phyloP scores from a whole-genome alignment of 1,140 invertebrate species.

The Calephelis nemesis region DNA sequence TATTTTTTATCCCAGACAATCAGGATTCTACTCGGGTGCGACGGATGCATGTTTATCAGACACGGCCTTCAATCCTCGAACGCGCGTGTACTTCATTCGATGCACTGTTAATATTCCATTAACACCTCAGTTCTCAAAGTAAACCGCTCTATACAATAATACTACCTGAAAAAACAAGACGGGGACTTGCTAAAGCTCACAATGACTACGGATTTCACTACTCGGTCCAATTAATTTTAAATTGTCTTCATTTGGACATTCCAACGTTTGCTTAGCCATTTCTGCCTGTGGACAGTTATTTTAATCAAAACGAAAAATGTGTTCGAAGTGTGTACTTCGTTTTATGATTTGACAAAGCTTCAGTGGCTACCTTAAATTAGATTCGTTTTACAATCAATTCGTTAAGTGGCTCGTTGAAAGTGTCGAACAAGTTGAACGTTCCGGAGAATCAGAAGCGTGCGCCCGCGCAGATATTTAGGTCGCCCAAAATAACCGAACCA shows the following conservation, averaged over 20 bases:
- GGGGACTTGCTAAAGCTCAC: too few relatives aligned
- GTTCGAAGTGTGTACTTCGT: neutral
- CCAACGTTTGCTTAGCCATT: too few relatives aligned
- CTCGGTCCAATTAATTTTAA: too few relatives aligned
- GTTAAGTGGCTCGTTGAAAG: constrained; percentile 15
- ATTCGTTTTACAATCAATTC: constrained; percentile 13
- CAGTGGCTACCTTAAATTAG: neutral
- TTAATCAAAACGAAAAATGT: neutral
- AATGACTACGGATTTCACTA: too few relatives aligned
- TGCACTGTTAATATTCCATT: constrained; percentile 26
- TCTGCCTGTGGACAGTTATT: too few relatives aligned
- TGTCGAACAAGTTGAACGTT: constrained; percentile 23
- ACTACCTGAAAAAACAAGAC: too few relatives aligned
- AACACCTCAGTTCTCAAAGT: neutral
- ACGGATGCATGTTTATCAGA: constrained; percentile 53
- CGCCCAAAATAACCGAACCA: constrained; percentile 64
- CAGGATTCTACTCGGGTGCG: constrained; percentile 52
- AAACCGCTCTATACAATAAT: neutral
- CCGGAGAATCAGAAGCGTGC: constrained; percentile 35
- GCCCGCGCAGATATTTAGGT: constrained; percentile 71
- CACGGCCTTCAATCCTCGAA: constrained; percentile 46
- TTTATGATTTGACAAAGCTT: neutral
- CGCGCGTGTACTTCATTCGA: constrained; percentile 54
- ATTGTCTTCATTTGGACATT: too few relatives aligned
- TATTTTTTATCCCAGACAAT: constrained; percentile 45